These are phyloP conservation scores for Agonopterix alstromeriana DNA, from an alignment of 2,888 invertebrate genomes.

Conservation along the genomic window DNA sequence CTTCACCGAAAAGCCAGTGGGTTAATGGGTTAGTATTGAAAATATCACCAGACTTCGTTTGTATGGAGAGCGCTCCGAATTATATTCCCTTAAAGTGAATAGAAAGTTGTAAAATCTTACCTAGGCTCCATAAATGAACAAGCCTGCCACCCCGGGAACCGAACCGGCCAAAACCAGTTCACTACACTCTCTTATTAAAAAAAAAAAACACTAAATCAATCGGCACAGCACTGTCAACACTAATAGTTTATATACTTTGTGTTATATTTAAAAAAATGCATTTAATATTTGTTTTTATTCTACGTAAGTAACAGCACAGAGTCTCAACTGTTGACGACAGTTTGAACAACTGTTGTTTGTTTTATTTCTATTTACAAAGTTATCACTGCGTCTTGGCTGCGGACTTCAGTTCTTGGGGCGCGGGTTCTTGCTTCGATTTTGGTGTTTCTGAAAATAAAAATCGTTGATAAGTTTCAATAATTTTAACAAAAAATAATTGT, in stretches of 20 bases:
- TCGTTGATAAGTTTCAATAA: not conserved
- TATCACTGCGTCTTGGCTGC: slow-evolving; percentile 48
- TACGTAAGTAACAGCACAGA: slow-evolving; percentile 11
- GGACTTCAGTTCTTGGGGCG: slow-evolving; percentile 30
- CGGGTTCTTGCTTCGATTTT: slow-evolving; percentile 46
- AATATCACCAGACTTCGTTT: too few species aligned
- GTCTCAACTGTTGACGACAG: too few species aligned
- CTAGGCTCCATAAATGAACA: slow-evolving; percentile 40
- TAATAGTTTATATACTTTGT: not conserved
- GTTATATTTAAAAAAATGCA: slow-evolving; percentile 26
- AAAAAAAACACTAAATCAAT: slow-evolving; percentile 4
- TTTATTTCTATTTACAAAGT: slow-evolving; percentile 16
- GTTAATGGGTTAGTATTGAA: too few species aligned
- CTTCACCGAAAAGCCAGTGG: too few species aligned
- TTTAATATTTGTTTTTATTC: slow-evolving; percentile 7
- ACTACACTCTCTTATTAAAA: slow-evolving; percentile 6
- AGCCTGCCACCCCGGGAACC: slow-evolving; percentile 32
- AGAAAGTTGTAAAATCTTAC: slow-evolving; percentile 27
- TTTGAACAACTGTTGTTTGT: slow-evolving; percentile 3
- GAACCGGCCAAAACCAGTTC: slow-evolving; percentile 8
- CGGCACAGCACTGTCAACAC: slow-evolving; percentile 4
- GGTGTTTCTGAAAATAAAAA: slow-evolving; percentile 38
- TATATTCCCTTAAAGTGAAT: not conserved
- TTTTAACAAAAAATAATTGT: too few species aligned
- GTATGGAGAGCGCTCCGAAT: too few species aligned